phyloP scores from a whole-genome alignment of 64 coral and sea anemone genomes.

The Porites lutea region DNA sequence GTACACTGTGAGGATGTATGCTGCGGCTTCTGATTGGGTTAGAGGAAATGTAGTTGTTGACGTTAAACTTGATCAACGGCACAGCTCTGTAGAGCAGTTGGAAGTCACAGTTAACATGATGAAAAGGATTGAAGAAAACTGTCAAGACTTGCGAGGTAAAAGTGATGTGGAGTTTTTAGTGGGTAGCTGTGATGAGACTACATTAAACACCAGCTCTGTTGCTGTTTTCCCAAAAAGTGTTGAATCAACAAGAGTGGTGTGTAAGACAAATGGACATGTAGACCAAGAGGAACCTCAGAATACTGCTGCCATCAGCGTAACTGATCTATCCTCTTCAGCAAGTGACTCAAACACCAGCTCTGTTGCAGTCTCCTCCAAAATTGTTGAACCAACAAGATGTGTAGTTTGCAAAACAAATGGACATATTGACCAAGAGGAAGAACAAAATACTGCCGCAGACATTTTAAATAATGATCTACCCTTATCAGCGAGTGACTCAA shows the following conservation, averaged over 20 bases:
- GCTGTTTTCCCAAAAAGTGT: not conserved
- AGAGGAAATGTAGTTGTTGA: not conserved
- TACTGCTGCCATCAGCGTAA: not conserved
- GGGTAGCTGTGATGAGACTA: not conserved
- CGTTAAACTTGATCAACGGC: not conserved
- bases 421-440: too few relatives aligned
- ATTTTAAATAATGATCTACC: too few relatives aligned
- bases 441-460: too few relatives aligned
- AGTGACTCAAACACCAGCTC: not conserved
- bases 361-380: too few relatives aligned
- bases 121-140: not conserved
- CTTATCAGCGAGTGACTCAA: too few relatives aligned
- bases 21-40: constrained; percentile 81
- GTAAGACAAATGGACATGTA: not conserved
- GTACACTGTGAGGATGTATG: constrained; percentile 93
- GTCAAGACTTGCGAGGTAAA: not conserved
- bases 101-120: not conserved
- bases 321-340: not conserved
- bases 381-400: not conserved
- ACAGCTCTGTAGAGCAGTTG: not conserved
- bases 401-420: too few relatives aligned
- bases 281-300: not conserved
- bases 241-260: not conserved
- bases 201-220: not conserved
- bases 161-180: not conserved